phyloP scores from a whole-genome alignment of 37 sponge, comb jelly and placozoan species.

The Tethya wilhelma region DNA sequence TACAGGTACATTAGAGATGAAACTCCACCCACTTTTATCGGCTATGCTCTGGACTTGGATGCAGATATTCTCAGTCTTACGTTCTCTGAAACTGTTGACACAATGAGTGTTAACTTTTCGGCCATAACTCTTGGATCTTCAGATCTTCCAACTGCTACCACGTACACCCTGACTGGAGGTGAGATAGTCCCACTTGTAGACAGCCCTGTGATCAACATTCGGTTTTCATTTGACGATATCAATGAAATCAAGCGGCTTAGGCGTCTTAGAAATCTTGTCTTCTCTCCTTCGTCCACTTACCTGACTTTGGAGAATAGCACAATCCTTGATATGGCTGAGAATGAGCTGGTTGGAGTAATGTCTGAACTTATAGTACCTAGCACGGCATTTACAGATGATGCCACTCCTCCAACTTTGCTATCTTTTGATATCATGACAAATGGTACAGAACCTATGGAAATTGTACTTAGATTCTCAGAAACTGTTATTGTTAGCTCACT shows the following conservation, averaged over 20 bases:
- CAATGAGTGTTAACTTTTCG: slow-evolving; percentile 38
- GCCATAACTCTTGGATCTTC: slow-evolving; percentile 60
- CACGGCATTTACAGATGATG: slow-evolving; percentile 40
- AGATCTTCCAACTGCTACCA: slow-evolving; percentile 3
- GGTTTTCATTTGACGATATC: slow-evolving; percentile 71
- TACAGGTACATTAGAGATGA: slow-evolving; percentile 68
- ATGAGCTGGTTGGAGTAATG: slow-evolving; percentile 24
- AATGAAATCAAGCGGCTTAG: slow-evolving; percentile 65
- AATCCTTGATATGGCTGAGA: slow-evolving; percentile 74
- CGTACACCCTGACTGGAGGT: slow-evolving; percentile 76
- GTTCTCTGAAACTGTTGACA: slow-evolving; percentile 82
- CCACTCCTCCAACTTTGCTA: slow-evolving; percentile 60
- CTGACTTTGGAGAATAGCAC: slow-evolving; percentile 46
- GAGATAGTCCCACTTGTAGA: slow-evolving; percentile 31
- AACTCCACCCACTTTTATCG: slow-evolving; percentile 37
- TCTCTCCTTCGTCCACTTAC: slow-evolving; percentile 45
- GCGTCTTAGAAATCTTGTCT: slow-evolving; percentile 33
- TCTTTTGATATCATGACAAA: slow-evolving; percentile 86
- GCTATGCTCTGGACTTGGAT: slow-evolving; percentile 86
- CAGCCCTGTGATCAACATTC: slow-evolving; percentile 41
- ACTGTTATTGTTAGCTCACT: slow-evolving; percentile 59
- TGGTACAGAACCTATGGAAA: slow-evolving; percentile 74
- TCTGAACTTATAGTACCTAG: background rate
- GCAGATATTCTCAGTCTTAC: slow-evolving; percentile 71
- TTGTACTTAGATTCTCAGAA: slow-evolving; percentile 87